Base-by-base conservation (phyloP, 2,888 invertebrate genomes). In the Heliconius hortense region DNA sequence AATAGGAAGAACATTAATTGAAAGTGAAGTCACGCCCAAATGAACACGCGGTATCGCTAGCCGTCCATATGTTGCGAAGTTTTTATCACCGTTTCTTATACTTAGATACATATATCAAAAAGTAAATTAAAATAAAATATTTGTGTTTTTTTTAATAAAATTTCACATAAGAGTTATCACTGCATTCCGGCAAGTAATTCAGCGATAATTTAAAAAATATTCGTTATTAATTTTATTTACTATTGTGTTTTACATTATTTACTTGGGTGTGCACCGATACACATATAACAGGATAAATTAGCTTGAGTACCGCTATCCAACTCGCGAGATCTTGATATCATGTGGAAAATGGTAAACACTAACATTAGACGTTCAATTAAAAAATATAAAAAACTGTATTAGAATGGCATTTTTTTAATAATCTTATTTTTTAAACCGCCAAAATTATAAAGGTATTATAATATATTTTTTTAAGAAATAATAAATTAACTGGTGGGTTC, bases 11-110 rank as follows among this genome's bases (percentile, higher is more conserved):
- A 72, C 69, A 78, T 77, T 79, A 76, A 80, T 82, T 77, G 84
- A 84, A 84, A 84, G 84, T 82, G 79, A 79, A 82, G 82, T 82
- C 78, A 80, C 81, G 80, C 78, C 75, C 76, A 79, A 82, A 75
- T 81, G 75, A 76, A 74, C 79, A 78, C 79, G 80, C 77, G 78
- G 79, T 81, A 82, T 82, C 80, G 80, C 73, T 70, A 76, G 66
- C n/a, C 70, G 75, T 76, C 71, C 79, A 75, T 76, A 76, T 74
- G 74, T 72, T 70, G 71, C 59, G 60, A 39, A 71, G 24, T 60
- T 71, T 71, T 39, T 71, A 35, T 59, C 56, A 60, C 11, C 39
- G 35, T 60, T 71, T 59, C 60, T 60, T 24, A 60, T 60, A 43
- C 13, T 4, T 43, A 48, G 18, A 48, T 48, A 48, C 48, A 18